Percentiles rank a stretch among this genome's conserved stretches.
phyloP scores from a whole-genome alignment of 2,797 vertebrate genomes.

The Threskiornis aethiopicus region DNA sequence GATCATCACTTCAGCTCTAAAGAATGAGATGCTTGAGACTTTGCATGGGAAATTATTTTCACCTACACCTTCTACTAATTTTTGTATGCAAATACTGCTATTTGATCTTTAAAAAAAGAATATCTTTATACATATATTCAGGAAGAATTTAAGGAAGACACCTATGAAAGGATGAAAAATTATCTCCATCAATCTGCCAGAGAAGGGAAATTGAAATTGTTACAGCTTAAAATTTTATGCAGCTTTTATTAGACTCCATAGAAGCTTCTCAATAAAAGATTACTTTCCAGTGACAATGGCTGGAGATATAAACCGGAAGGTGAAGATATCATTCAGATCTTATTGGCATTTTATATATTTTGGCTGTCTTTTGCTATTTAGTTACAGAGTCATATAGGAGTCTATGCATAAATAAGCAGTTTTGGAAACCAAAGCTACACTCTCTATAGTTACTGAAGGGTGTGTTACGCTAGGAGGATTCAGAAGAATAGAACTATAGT shows the following conservation, averaged over 20 bases:
- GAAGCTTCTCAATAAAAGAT: constrained; percentile 34
- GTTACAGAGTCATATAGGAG: neutral
- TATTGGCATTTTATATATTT: neutral
- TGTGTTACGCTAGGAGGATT: neutral
- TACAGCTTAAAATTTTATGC: constrained; percentile 46
- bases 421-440: neutral
- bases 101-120: neutral
- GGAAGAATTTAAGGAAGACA: neutral
- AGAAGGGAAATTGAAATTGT: neutral
- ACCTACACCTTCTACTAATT: neutral
- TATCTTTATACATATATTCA: neutral
- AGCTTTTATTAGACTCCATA: constrained; percentile 23
- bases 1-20: neutral
- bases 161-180: neutral
- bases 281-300: neutral
- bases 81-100: neutral
- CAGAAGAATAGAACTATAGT: neutral
- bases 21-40: neutral
- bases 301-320: neutral
- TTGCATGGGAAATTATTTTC: neutral
- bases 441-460: neutral
- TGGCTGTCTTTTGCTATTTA: neutral
- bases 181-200: constrained; percentile 14
- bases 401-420: neutral
- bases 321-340: constrained; percentile 9